Evolutionary conservation across 2,113 vertebrate genomes (phyloP).

Genomic region (Pitta sordida): DNA sequence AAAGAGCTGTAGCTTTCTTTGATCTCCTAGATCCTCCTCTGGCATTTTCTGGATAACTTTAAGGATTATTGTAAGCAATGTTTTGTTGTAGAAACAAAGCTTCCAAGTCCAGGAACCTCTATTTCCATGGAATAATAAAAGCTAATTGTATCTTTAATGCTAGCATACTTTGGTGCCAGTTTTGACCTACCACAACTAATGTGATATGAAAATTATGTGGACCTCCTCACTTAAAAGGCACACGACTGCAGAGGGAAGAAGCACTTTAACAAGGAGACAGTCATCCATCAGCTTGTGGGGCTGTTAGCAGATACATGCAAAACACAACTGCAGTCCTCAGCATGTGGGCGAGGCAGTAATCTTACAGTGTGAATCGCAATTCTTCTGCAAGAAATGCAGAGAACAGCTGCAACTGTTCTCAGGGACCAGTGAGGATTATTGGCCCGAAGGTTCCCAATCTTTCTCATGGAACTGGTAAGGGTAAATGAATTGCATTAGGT

Average conservation of each 20-base stretch:
- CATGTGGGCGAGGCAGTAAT: background rate
- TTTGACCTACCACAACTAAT: background rate
- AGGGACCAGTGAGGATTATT: background rate
- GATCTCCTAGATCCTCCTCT: background rate
- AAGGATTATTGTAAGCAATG: background rate
- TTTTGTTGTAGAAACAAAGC: background rate
- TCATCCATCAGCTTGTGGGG: background rate
- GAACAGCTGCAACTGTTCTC: slow-evolving; percentile 30
- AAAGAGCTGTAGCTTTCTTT: background rate
- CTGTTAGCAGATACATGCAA: background rate
- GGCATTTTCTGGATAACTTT: background rate
- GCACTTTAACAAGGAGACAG: background rate
- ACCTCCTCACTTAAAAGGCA: background rate
- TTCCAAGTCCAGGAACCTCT: background rate
- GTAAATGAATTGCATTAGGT: background rate
- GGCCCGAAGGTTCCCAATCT: background rate
- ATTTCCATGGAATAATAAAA: background rate
- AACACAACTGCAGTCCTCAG: background rate
- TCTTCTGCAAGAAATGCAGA: slow-evolving; percentile 1
- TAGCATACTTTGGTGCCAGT: background rate
- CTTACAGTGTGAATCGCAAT: background rate
- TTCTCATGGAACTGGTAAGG: background rate
- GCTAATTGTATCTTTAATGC: background rate
- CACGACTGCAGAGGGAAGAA: background rate
- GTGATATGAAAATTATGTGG: background rate